phyloP scores from a whole-genome alignment of 2,113 vertebrate species.

The Hydrolagus affinis region DNA sequence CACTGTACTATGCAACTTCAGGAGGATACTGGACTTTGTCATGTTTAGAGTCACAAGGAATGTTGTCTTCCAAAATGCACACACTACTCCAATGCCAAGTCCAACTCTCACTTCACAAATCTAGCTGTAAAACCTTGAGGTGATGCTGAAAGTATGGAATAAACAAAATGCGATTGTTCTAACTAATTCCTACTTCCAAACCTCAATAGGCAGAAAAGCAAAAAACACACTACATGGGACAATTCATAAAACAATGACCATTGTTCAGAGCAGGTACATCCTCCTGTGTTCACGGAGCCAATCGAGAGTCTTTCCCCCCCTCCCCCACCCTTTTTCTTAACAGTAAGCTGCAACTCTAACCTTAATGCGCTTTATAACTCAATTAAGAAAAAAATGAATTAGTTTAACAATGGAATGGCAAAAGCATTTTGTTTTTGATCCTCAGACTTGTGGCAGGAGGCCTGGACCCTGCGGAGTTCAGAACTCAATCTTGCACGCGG shows the following conservation, averaged over 20 bases:
- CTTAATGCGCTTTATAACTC: slow-evolving; percentile 1
- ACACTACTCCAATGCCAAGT: too few species aligned
- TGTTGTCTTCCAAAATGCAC: too few species aligned
- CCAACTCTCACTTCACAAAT: not conserved
- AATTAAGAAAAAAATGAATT: slow-evolving; percentile 10
- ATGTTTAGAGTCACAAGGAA: too few species aligned
- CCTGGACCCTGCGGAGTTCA: slow-evolving; percentile 49
- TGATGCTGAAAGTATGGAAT: not conserved
- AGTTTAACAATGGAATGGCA: slow-evolving; percentile 19
- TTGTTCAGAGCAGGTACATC: not conserved
- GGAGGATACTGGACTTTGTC: too few species aligned
- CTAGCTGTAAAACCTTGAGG: not conserved
- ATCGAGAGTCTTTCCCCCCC: not conserved
- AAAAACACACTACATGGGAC: not conserved
- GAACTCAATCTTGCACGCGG: slow-evolving; percentile 98
- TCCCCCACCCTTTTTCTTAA: too few species aligned
- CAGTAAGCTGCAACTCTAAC: slow-evolving; percentile 28
- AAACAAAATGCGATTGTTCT: not conserved
- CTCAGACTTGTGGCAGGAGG: not conserved
- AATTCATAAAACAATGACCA: not conserved
- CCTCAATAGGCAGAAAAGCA: not conserved
- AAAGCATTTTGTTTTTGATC: slow-evolving; percentile 10
- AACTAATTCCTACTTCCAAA: not conserved
- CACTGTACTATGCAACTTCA: too few species aligned
- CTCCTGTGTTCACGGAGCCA: not conserved